Percentiles rank a stretch among this genome's conserved stretches.
These are phyloP conservation scores for Drosophila sordidula DNA, from an alignment of 2,888 invertebrate genomes.

Conservation along the genomic window DNA sequence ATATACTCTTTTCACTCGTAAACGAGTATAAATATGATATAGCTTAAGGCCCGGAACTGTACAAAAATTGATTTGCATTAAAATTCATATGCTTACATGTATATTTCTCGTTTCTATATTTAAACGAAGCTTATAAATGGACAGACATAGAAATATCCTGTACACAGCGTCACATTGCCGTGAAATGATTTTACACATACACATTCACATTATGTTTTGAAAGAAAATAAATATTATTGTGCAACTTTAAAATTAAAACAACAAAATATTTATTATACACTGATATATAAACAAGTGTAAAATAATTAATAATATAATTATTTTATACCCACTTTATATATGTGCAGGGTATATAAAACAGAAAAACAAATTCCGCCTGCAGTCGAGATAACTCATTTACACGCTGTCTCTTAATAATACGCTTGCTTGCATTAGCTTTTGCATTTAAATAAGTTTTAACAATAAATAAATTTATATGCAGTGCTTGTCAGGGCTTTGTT, in stretches of 20 bases:
- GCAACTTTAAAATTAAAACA: too few relatives aligned
- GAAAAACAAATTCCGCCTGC: too few relatives aligned
- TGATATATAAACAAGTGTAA: too few relatives aligned
- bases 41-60: background rate
- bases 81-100: background rate
- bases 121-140: background rate
- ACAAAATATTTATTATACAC: too few relatives aligned
- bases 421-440: conserved; percentile 1
- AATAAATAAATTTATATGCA: background rate
- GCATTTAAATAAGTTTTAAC: background rate
- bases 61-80: background rate
- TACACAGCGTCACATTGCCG: background rate
- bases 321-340: background rate
- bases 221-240: too few relatives aligned
- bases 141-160: too few relatives aligned
- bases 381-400: background rate
- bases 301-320: too few relatives aligned
- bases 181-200: background rate
- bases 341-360: background rate
- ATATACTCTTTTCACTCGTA: background rate
- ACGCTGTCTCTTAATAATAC: background rate
- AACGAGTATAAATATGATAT: background rate
- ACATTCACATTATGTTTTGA: too few relatives aligned
- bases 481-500: background rate
- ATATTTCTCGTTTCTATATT: background rate